Percentiles rank a stretch among this genome's conserved stretches.
Conservation (phyloP, 2,113 vertebrate species). For the Myxocyprinus asiaticus region DNA sequence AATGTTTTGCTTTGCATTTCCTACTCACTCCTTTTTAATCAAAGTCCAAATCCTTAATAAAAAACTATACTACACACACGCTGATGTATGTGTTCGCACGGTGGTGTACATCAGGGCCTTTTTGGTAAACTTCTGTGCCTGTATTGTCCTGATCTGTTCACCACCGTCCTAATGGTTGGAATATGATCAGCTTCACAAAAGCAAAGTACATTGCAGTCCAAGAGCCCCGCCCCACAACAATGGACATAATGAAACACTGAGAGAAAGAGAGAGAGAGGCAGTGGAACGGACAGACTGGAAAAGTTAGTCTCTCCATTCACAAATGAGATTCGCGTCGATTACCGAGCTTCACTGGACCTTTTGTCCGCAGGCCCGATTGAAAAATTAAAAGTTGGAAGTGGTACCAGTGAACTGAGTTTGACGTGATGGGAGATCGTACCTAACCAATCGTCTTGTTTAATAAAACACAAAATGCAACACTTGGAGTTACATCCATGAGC, state of each 20-base stretch:
- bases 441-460: too few relatives aligned
- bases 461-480: too few relatives aligned
- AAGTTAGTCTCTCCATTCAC: conserved; percentile 67
- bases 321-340: conserved; percentile 77
- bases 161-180: conserved; percentile 21
- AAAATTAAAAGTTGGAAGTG: conserved; percentile 53
- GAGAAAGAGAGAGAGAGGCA: conserved; percentile 19
- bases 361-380: conserved; percentile 74
- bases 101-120: too few relatives aligned
- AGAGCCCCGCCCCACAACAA: conserved; percentile 15
- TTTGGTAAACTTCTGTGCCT: conserved; percentile 5
- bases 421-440: too few relatives aligned
- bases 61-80: too few relatives aligned
- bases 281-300: conserved; percentile 37
- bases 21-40: too few relatives aligned
- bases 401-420: too few relatives aligned
- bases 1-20: too few relatives aligned
- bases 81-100: too few relatives aligned
- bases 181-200: conserved; percentile 34
- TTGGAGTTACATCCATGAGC: too few relatives aligned
- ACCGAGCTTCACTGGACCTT: conserved; percentile 78
- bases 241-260: conserved; percentile 23
- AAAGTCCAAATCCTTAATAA: too few relatives aligned
- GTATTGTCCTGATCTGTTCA: conserved; percentile 21
- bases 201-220: conserved; percentile 14